Evolutionary conservation across 2,113 vertebrate genomes (phyloP).

Genomic region (Epinephelus moara): DNA sequence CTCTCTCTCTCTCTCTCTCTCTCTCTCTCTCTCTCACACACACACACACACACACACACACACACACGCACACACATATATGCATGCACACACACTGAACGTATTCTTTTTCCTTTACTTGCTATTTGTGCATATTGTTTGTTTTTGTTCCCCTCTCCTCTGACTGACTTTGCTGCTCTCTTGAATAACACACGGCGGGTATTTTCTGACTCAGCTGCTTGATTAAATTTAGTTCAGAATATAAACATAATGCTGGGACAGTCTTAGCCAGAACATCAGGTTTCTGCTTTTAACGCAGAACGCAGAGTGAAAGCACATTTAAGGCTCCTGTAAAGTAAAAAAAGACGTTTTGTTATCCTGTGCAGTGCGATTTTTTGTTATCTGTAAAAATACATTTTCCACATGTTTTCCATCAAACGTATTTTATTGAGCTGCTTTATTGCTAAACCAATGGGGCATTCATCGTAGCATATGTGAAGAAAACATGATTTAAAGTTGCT

Average conservation of each 20-base stretch:
- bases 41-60: not conserved
- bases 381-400: too few species aligned
- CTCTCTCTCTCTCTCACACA: constrained; percentile 4
- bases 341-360: not conserved
- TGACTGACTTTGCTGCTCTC: constrained; percentile 17
- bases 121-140: not conserved
- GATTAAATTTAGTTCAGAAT: constrained; percentile 53
- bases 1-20: not conserved
- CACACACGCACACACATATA: not conserved
- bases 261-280: not conserved
- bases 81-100: constrained; percentile 14
- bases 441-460: too few species aligned
- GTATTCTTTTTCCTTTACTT: constrained; percentile 8
- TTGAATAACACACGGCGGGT: constrained; percentile 13
- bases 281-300: not conserved
- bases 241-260: constrained; percentile 25
- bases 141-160: not conserved
- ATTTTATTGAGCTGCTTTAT: not conserved
- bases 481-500: not conserved
- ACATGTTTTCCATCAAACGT: too few species aligned
- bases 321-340: not conserved
- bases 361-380: too few species aligned
- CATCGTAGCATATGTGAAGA: too few species aligned
- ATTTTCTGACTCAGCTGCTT: constrained; percentile 21
- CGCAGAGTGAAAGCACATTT: not conserved